Percentiles rank a stretch among this genome's conserved stretches.
Conservation (phyloP, 2,888 invertebrate species). For the Mycalesis mineus region DNA sequence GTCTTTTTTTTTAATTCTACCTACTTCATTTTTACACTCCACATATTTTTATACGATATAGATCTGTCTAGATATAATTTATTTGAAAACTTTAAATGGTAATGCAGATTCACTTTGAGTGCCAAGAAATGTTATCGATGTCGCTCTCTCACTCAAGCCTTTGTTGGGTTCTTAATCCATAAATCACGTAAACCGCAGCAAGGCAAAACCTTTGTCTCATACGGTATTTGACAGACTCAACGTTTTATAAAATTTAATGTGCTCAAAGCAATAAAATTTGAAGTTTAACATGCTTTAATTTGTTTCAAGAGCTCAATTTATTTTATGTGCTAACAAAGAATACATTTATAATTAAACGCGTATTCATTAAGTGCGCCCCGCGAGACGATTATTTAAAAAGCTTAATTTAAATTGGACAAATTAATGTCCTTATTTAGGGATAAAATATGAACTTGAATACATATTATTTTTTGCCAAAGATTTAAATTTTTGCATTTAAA, state of each 20-base stretch:
- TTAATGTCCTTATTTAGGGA: slow-evolving; percentile 10
- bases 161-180: slow-evolving; percentile 21
- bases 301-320: slow-evolving; percentile 4
- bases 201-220: slow-evolving; percentile 17
- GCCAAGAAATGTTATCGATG: slow-evolving; percentile 19
- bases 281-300: neutral
- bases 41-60: too few relatives aligned
- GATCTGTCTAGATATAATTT: neutral
- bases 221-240: slow-evolving; percentile 1
- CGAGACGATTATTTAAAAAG: neutral
- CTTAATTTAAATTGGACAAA: slow-evolving; percentile 12
- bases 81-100: slow-evolving; percentile 5
- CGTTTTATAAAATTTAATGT: neutral
- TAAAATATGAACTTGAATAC: slow-evolving; percentile 4
- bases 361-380: slow-evolving; percentile 8
- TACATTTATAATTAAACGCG: slow-evolving; percentile 2
- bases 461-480: neutral
- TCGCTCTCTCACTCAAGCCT: slow-evolving; percentile 17
- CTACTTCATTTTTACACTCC: too few relatives aligned
- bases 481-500: neutral
- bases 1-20: too few relatives aligned
- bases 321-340: slow-evolving; percentile 1
- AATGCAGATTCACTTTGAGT: slow-evolving; percentile 19
- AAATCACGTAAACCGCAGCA: slow-evolving; percentile 19
- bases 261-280: neutral